phyloP scores from a whole-genome alignment of 2,888 invertebrate species.

The Chloroclysta siterata region DNA sequence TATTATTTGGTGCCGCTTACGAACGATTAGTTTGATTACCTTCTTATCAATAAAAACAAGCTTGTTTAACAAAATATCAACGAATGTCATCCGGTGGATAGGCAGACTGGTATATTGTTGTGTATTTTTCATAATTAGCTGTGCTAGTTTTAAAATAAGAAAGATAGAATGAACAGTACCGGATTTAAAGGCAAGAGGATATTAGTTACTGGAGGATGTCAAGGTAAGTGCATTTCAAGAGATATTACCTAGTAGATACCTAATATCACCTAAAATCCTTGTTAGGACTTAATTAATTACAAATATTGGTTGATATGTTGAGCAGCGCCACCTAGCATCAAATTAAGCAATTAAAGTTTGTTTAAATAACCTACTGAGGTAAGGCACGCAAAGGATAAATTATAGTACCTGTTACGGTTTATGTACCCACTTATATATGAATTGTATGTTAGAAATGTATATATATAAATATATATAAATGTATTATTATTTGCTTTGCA shows the following conservation, averaged over 20 bases:
- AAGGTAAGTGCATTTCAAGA: conserved; percentile 83
- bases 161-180: conserved; percentile 68
- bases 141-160: conserved; percentile 18
- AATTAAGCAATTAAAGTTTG: too few relatives aligned
- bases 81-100: neutral
- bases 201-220: conserved; percentile 94
- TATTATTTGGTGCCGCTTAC: neutral
- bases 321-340: too few relatives aligned
- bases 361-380: too few relatives aligned
- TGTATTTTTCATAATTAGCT: neutral
- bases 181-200: conserved; percentile 89
- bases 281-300: too few relatives aligned
- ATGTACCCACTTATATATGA: too few relatives aligned
- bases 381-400: too few relatives aligned
- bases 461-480: too few relatives aligned
- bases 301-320: too few relatives aligned
- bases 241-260: neutral
- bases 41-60: conserved; percentile 7
- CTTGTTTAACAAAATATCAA: neutral
- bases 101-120: neutral
- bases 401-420: too few relatives aligned
- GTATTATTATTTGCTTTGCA: too few relatives aligned
- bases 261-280: too few relatives aligned
- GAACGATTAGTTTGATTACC: neutral
- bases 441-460: too few relatives aligned